phyloP scores from a whole-genome alignment of 2,113 vertebrate genomes.

The Oncorhynchus keta region DNA sequence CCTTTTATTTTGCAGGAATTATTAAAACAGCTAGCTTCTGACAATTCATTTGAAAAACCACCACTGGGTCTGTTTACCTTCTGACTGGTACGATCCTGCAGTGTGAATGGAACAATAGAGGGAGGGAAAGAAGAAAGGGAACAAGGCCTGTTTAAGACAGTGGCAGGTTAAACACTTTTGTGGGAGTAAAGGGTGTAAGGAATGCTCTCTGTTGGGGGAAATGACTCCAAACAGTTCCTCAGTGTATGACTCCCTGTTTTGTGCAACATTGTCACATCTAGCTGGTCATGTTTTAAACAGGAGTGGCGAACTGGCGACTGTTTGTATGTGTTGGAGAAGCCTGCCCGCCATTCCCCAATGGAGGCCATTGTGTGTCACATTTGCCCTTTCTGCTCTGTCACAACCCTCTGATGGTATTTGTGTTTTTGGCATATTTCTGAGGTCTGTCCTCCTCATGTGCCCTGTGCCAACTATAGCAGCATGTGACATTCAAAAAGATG shows the following conservation, averaged over 20 bases:
- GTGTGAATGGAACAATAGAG: conserved; percentile 19
- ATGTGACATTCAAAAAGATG: conserved; percentile 65
- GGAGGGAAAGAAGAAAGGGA: conserved; percentile 5
- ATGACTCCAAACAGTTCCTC: conserved; percentile 34
- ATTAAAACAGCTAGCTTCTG: conserved; percentile 68
- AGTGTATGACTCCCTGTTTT: conserved; percentile 40
- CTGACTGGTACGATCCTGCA: conserved; percentile 61
- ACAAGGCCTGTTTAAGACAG: conserved; percentile 37
- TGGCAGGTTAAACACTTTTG: conserved; percentile 54
- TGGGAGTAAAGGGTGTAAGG: conserved; percentile 22
- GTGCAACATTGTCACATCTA: conserved; percentile 44
- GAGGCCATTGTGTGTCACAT: conserved; percentile 44
- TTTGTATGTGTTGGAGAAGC: conserved; percentile 37
- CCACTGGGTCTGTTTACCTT: conserved; percentile 64
- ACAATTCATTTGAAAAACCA: conserved; percentile 68
- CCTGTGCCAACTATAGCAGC: conserved; percentile 58
- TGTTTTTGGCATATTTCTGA: conserved; percentile 51
- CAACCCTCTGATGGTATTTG: conserved; percentile 63
- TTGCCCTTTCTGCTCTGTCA: conserved; percentile 61
- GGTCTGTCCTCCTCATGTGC: conserved; percentile 27
- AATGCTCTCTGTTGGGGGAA: conserved; percentile 29
- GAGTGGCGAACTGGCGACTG: neutral
- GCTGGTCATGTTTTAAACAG: conserved; percentile 42
- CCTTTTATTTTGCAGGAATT: conserved; percentile 70
- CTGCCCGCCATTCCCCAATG: conserved; percentile 19